These are phyloP conservation scores for Amphipyra tragopoginis DNA, from an alignment of 2,888 invertebrate genomes.

Conservation along the genomic window DNA sequence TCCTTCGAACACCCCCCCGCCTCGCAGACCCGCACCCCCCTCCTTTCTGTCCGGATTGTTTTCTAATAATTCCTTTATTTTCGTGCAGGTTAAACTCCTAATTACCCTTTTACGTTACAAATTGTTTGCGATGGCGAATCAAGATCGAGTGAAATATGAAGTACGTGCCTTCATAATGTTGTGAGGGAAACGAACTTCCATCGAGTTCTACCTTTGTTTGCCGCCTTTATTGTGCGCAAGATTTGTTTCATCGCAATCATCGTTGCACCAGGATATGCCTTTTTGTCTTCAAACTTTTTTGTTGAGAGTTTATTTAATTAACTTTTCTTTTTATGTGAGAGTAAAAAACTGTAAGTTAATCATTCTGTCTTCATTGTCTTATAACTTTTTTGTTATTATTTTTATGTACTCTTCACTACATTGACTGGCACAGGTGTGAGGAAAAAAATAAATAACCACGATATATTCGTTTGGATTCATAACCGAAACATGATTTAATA, in stretches of 20 bases:
- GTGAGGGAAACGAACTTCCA: constrained; percentile 35
- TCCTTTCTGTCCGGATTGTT: constrained; percentile 80
- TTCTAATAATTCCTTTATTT: constrained; percentile 89
- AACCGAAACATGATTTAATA: constrained; percentile 65
- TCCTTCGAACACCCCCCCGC: constrained; percentile 63
- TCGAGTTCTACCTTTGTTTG: constrained; percentile 17
- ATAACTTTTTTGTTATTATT: constrained; percentile 29
- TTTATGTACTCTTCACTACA: constrained; percentile 28
- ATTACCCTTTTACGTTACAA: constrained; percentile 77
- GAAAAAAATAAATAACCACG: constrained; percentile 48
- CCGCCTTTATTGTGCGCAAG: constrained; percentile 23
- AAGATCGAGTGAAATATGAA: constrained; percentile 59
- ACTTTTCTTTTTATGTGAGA: constrained; percentile 38
- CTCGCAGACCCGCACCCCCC: constrained; percentile 57
- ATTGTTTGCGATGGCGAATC: constrained; percentile 64
- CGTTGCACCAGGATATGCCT: constrained; percentile 37
- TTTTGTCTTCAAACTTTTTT: constrained; percentile 41
- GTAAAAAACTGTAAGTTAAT: constrained; percentile 46
- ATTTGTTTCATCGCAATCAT: constrained; percentile 32
- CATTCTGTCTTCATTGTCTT: constrained; percentile 49
- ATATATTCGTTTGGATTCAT: constrained; percentile 50
- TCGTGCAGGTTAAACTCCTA: constrained; percentile 79
- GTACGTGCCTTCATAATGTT: constrained; percentile 51
- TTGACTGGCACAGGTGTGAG: constrained; percentile 47
- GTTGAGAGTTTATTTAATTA: constrained; percentile 44